A percentile compares a stretch with the other conserved stretches of the same genome.
phyloP scores from a whole-genome alignment of 2,797 vertebrate genomes.

The Manis javanica region DNA sequence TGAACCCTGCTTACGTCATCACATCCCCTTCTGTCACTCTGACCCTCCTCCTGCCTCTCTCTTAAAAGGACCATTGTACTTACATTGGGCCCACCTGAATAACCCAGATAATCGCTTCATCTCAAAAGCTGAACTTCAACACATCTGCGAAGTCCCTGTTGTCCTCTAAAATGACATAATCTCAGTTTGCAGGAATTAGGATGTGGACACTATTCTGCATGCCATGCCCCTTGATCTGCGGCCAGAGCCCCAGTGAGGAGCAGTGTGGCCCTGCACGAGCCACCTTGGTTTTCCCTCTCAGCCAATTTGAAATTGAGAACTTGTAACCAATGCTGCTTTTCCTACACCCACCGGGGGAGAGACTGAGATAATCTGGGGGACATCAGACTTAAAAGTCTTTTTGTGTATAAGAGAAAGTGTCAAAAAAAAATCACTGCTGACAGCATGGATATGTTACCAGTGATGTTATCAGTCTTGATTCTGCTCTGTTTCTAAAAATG shows the following conservation, averaged over 20 bases:
- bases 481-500: neutral
- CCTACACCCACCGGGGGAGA: accelerated
- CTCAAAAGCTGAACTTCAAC: neutral
- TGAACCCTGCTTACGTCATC: neutral
- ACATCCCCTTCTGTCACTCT: neutral
- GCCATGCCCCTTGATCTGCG: neutral
- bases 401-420: neutral
- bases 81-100: neutral
- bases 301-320: neutral
- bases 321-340: neutral
- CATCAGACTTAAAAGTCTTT: neutral
- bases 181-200: neutral
- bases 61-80: neutral
- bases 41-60: neutral
- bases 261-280: neutral
- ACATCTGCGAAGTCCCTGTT: neutral
- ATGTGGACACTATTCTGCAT: neutral
- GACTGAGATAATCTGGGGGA: neutral
- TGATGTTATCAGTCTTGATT: neutral
- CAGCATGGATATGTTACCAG: neutral
- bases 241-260: neutral
- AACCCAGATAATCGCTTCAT: neutral
- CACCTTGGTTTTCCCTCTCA: neutral
- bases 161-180: neutral
- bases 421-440: neutral